Conservation (phyloP, 2,797 vertebrate species). For the Alcedo quadribrachys region DNA sequence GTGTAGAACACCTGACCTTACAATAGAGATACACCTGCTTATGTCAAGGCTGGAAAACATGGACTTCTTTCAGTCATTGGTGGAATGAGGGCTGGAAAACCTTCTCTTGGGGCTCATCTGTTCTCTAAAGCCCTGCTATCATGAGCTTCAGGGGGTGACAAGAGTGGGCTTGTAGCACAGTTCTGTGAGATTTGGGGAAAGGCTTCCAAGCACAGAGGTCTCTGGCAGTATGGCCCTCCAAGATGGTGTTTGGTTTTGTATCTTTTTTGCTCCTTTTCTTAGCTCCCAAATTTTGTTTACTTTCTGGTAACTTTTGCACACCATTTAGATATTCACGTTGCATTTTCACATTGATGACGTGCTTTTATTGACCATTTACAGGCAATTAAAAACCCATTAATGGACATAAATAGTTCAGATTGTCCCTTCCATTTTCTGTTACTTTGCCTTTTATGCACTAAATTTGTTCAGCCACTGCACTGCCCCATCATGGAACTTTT, state of each 20-base stretch:
- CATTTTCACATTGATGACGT: background rate
- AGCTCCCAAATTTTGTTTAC: background rate
- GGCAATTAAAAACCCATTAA: conserved; percentile 51
- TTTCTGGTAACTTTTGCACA: background rate
- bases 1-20: background rate
- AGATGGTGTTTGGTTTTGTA: background rate
- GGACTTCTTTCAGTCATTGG: background rate
- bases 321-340: background rate
- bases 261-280: background rate
- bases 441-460: conserved; percentile 31
- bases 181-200: background rate
- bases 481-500: background rate
- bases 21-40: accelerated
- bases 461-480: background rate
- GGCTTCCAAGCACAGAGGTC: background rate
- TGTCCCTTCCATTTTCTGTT: conserved; percentile 42
- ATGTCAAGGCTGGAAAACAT: background rate
- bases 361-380: conserved; percentile 33
- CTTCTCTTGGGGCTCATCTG: background rate
- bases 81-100: background rate
- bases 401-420: conserved; percentile 20
- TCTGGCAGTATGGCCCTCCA: background rate
- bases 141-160: background rate
- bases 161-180: background rate
- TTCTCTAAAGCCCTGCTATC: no score